Base-by-base conservation (phyloP, 30 jellyfish, hydroid and myxozoan species). In the Calvadosia cruxmelitensis region DNA sequence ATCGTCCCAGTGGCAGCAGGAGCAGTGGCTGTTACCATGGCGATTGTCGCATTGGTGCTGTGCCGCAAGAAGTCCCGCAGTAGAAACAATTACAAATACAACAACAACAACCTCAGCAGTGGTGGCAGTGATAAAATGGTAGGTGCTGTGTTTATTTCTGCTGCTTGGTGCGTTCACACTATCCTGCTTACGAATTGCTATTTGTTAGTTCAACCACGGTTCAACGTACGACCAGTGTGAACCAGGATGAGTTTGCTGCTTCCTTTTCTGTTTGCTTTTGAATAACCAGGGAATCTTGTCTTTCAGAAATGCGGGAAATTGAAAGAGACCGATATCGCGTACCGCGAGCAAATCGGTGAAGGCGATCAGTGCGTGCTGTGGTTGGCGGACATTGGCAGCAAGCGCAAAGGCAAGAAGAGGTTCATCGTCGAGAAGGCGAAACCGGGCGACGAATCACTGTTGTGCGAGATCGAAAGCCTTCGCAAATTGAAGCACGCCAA, bases 1-100 rank as follows among this genome's bases (percentile, higher is more conserved):
- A 72, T 84, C 25, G 74, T 84, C 24, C 95, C 95, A 12, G 78
- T 72, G 24, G 83, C 85, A 16, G 66, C 78, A 13, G 95, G 87
- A 0, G 52, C 73, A 31, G 51, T 93, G 7, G 95, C 78, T 24
- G 70, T 84, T 12, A 81, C 78, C 3, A 66, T 84, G 27, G 77
- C 78, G 50, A 66, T 77, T 49, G 36, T 84, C 64, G 66, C 78
- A 2, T 36, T 77, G 52, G 69, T 74, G 66, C 77, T 84, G 3
- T 84, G 78, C 71, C 57, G 62, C 69, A 50, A 63, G 73, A 24
- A 71, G 67, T 24, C 62, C 84, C 0, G 34, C 72, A 0, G 63
- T 31, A 20, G 29, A 5, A 29, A 5, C 76, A 66, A 49, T 1
- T 16, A 49, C 63, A 49, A 49, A 20, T 15, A 49, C 63, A 49